Percentiles rank a stretch among this genome's conserved stretches.
Conservation (phyloP, 2,113 vertebrate genomes). For the Cygnus atratus region DNA sequence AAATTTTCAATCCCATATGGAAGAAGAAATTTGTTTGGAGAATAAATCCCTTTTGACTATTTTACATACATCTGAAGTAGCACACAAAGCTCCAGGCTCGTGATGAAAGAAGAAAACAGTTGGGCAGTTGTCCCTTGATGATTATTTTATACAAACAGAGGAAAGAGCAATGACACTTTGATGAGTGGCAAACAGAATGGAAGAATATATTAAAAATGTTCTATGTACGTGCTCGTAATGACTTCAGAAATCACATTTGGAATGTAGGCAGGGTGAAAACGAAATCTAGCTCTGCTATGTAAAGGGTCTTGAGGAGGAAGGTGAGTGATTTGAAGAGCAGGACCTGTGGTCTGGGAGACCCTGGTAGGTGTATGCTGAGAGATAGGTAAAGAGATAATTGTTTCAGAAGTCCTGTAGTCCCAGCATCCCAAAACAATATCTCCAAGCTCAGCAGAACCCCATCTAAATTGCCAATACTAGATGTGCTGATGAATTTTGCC, state of each 20-base stretch:
- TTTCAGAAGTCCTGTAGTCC: neutral
- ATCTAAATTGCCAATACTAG: neutral
- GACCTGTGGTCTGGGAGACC: fast-evolving
- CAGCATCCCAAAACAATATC: neutral
- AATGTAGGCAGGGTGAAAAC: neutral
- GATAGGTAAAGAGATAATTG: neutral
- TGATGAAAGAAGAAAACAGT: neutral
- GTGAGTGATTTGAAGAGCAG: neutral
- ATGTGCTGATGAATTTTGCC: neutral
- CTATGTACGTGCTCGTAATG: neutral
- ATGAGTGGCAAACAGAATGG: neutral
- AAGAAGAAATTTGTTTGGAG: neutral
- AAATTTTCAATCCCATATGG: neutral
- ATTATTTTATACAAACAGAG: neutral
- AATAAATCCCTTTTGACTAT: neutral
- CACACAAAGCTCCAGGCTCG: neutral
- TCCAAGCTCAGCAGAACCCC: neutral
- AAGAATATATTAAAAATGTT: neutral
- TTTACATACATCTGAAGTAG: neutral
- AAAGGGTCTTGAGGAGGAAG: neutral
- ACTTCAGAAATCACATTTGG: neutral
- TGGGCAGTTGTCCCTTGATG: neutral
- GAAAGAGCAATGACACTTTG: neutral
- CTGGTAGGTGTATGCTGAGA: neutral
- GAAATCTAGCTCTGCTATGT: neutral